These are phyloP conservation scores for Apistogramma diplotaenia DNA, from an alignment of 2,113 vertebrate species.

Conservation along the genomic window DNA sequence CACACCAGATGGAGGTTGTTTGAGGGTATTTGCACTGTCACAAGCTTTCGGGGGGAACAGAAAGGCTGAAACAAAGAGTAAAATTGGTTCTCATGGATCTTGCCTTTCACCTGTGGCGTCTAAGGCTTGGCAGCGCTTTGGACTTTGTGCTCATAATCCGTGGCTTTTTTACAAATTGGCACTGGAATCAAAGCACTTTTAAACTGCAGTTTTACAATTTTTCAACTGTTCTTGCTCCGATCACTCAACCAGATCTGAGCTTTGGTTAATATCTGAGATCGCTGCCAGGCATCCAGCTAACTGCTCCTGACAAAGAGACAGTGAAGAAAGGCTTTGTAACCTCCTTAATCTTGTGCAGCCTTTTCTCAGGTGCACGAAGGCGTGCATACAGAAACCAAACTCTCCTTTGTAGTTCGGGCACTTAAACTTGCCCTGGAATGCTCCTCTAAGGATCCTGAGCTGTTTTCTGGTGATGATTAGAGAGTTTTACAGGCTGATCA, in stretches of 20 bases:
- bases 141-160: conserved; percentile 30
- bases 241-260: conserved; percentile 25
- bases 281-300: conserved; percentile 35
- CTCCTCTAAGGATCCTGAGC: background rate
- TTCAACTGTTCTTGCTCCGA: conserved; percentile 3
- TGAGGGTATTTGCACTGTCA: conserved; percentile 52
- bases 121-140: conserved; percentile 17
- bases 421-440: background rate
- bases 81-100: background rate
- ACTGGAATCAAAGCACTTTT: conserved; percentile 32
- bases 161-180: conserved; percentile 43
- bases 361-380: background rate
- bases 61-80: background rate
- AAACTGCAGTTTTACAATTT: conserved; percentile 1
- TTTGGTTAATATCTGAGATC: conserved; percentile 34
- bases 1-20: conserved; percentile 63
- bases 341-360: background rate
- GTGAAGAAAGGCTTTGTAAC: conserved; percentile 5
- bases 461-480: background rate
- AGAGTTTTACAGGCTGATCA: background rate
- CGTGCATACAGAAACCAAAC: background rate
- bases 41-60: background rate
- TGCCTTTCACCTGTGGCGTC: conserved; percentile 40
- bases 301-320: conserved; percentile 26
- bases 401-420: background rate